A percentile compares a stretch with the other conserved stretches of the same genome.
Evolutionary conservation across 30 jellyfish, hydroid and myxozoan genomes (phyloP).

Genomic region (Sanderia malayensis): DNA sequence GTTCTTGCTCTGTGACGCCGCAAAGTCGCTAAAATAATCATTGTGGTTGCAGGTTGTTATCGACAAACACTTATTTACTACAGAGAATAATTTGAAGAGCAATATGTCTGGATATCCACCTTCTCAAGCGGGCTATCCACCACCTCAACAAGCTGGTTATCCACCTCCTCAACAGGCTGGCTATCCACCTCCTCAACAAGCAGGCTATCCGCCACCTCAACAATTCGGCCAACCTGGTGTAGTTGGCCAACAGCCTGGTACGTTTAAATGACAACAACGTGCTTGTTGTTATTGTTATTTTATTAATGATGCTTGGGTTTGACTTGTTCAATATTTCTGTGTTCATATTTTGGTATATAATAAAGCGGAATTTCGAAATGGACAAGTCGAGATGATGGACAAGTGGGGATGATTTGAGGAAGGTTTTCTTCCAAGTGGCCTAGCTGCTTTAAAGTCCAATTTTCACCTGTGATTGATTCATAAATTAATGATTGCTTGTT

Average conservation of each 20-base stretch:
- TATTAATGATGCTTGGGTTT: neutral
- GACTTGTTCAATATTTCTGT: too few species aligned
- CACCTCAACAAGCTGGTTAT: conserved; percentile 66
- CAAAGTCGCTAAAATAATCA: too few species aligned
- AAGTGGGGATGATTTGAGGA: neutral
- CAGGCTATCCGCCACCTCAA: conserved; percentile 71
- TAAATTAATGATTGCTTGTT: too few species aligned
- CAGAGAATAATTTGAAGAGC: too few species aligned
- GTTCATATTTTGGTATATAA: too few species aligned
- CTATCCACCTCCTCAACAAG: conserved; percentile 64
- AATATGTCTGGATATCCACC: conserved; percentile 67
- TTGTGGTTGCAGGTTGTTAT: too few species aligned
- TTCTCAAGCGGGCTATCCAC: conserved; percentile 71
- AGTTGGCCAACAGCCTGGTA: conserved; percentile 64
- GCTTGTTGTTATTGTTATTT: neutral
- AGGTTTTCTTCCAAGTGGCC: neutral
- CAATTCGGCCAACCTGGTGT: conserved; percentile 54
- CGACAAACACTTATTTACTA: too few species aligned
- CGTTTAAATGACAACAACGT: neutral
- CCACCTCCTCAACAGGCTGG: conserved; percentile 79
- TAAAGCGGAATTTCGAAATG: neutral
- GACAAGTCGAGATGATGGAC: neutral
- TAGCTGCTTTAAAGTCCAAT: too few species aligned
- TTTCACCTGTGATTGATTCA: too few species aligned
- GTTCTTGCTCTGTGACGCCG: too few species aligned